Evolutionary conservation across 2,888 invertebrate species (phyloP), one percentile per base, ranked within the genome.

Genomic region (Lasioglossum figueresi): DNA sequence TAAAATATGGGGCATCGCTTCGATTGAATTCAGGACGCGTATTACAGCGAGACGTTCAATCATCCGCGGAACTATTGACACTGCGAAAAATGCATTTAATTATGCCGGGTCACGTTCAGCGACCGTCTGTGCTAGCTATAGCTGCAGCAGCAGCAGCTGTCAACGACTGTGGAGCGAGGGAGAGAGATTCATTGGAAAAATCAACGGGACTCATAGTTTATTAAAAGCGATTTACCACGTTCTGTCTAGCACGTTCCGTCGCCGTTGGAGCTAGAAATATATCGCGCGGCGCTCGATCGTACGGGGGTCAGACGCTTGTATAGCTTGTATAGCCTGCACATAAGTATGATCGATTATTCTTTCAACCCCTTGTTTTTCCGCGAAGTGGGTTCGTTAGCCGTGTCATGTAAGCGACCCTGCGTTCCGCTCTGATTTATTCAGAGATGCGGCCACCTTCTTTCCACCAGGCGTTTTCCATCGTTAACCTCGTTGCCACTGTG

Each of bases 331-430:
- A 86, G 66, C 79, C 84, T 80, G 77, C 78, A 82, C 76, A 80
- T 88, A 90, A 89, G 90, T 88, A 87, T 89, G 89, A 93, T 93
- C 91, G 92, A 92, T 93, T 93, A 92, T 92, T 91, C 91, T 89
- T 91, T 91, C 89, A 91, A 84, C 89, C 90, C 89, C 89, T 91
- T 89, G 87, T 91, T 91, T 89, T 87, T 85, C 82, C 80, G 80
- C 75, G 79, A 87, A 90, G 88, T 84, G 87, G 87, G 87, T 91
- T 90, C 90, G 89, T 91, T 92, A 90, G 83, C 76, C 82, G 85
- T 82, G 83, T 84, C 79, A 73, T 79, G 76, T 77, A 75, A 84
- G 75, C 79, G 85, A 27, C 82, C 76, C 63, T 75, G 80, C 66
- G 81, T 80, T 63, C 83, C 71, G 73, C 76, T 74, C 80, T 88